Evolutionary conservation across 2,113 vertebrate genomes (phyloP), one percentile per base, ranked within the genome.

Genomic region (Ptilonorhynchus violaceus): DNA sequence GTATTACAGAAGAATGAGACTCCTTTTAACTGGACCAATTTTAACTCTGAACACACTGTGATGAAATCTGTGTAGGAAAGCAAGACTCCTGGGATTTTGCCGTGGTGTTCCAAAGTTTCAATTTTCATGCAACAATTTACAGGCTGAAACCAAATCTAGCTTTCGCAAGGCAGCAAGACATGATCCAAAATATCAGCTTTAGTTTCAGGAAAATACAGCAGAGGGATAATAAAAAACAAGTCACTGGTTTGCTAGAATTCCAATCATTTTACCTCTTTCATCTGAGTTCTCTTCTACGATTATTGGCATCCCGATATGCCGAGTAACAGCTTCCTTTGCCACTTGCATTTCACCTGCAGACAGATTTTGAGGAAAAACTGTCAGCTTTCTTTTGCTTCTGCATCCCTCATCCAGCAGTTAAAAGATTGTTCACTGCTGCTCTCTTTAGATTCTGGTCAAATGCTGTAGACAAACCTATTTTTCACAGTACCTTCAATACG

Each of bases 271-370:
- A 98, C 97, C 98, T 97, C 89, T 60, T 91, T 96, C 95, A 64
- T 80, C 92, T 1, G 55, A 86, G 74, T 60, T 47, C 21, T 97
- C 96, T 86, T 98, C 98, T 46, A 70, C 46, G 78, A 98, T 98
- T 37, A 98, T 0, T 89, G 98, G 98, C 98, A 98, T 98, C 64
- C 97, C 98, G 3, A 97, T 88, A 46, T 52, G 87, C 49, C 0
- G 52, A 91, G 76, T 77, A 18, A 52, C 69, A 52, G 85, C 46
- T 93, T 96, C 97, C 30, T 92, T 75, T 60, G 19, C 33, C 52
- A 21, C 74, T 33, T 91, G 66, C 39, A 35, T 59, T 18, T 76
- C 80, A 92, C 74, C 98, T 98, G 93, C 46, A 95, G 89, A 56
- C 6, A 96, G 17, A 93, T 46, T 92, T 88, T 88, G 20, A 73